Evolutionary conservation across 2,797 vertebrate genomes (phyloP), one percentile per base, ranked within the genome.

Genomic region (Galaxias olidus): DNA sequence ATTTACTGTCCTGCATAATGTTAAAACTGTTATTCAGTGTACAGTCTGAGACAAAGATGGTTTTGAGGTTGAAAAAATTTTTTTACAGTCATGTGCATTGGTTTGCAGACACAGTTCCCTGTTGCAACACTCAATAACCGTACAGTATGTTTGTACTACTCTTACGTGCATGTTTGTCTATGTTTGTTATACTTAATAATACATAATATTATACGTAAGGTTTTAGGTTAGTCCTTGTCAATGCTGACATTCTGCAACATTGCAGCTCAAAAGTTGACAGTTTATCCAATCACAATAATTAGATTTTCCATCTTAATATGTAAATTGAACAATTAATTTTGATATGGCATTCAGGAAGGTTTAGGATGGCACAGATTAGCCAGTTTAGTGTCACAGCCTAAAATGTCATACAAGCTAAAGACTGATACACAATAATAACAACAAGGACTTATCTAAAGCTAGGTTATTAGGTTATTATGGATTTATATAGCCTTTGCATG

Each of bases 401-500:
- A 52, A 42, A 6, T 40, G n/a, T 63, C 49, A n/a, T 8, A 13
- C 12, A 45, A 62, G 11, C n/a, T 50, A 9, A 43, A 46, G 10
- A 17, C 19, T 41, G 20, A 62, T 42, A 30, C 15, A 45, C 14
- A 53, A 47, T 58, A 54, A 60, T 49, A 56, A 61, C 72, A 81
- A 77, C 80, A 74, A 86, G 86, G 87, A 81, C 87, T 88, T 86
- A 67, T 70, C 68, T 56, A 69, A 69, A 86, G 84, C 87, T 86
- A 81, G 75, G 46, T 83, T n/a, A n/a, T n/a, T n/a, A n/a, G 59
- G 79, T 59, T 72, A 70, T 68, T 72, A 76, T 65, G 64, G 6
- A 72, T 30, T 17, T 84, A 77, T 84, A 77, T 84, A 83, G 79
- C 78, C 58, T 84, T 73, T 86, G 80, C 85, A 86, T 92, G 89